Evolutionary conservation across 2,888 invertebrate genomes (phyloP), one percentile per base, ranked within the genome.

Genomic region (Dolomedes plantarius): DNA sequence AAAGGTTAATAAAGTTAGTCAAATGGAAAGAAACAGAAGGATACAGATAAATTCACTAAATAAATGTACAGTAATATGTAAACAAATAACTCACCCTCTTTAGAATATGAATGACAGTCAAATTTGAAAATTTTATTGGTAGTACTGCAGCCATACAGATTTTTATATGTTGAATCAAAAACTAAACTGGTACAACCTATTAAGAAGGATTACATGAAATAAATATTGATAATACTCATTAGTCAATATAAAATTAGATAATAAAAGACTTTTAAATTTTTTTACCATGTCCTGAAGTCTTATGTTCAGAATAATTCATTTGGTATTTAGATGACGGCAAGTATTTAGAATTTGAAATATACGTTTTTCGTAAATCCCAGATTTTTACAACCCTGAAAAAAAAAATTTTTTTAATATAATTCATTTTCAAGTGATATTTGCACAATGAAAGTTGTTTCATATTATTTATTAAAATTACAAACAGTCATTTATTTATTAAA

Each of bases 341-440:
- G 50, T 11, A 69, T 16, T 41, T 39, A 28, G 56, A 23, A 41
- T 3, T 92, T 92, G 13, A 93, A 93, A 90, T 6, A n/a, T 97
- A 97, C 90, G 94, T 95, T 90, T 96, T 96, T 39, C 97, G 92
- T 32, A 97, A 91, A 91, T 98, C 97, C 96, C 96, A 97, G 0
- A 95, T 94, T 92, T 97, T 97, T 78, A 97, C 95, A 88, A 94
- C 92, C 0, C 93, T 93, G 89, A 1, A 89, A 89, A 50, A 56
- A n/a, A n/a, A n/a, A n/a, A n/a, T n/a, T n/a, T n/a, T n/a, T n/a
- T n/a, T n/a, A n/a, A n/a, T n/a, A n/a, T n/a, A n/a, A n/a, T n/a
- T n/a, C n/a, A n/a, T n/a, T n/a, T n/a, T n/a, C n/a, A n/a, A n/a
- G n/a, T n/a, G n/a, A n/a, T n/a, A n/a, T n/a, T n/a, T n/a, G n/a